Base-by-base conservation (phyloP, 1,140 invertebrate species). In the Calycopis cecrops region DNA sequence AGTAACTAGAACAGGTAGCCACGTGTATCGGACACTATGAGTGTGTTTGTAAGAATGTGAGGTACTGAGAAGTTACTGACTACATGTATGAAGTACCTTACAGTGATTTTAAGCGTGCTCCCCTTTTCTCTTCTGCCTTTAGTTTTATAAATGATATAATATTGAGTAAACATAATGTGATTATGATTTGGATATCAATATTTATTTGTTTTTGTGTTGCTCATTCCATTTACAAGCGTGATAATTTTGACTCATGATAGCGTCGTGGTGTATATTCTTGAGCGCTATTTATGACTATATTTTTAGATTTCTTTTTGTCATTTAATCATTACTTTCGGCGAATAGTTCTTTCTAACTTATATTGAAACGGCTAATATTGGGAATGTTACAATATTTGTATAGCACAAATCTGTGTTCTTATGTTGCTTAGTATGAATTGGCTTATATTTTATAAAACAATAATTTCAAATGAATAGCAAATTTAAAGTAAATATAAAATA, bases 201-300 rank as follows among this genome's bases (percentile, higher is more conserved):
- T 62, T 64, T 67, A 73, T 71, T 73, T 66, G 71, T 72, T 68
- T 71, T 69, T 73, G 56, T 57, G 56, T 71, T 71, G 76, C 70
- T 81, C 80, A 84, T 81, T 84, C 78, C 80, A 81, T 67, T 69
- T 65, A 54, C 65, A 62, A 71, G 67, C 71, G 69, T 77, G 64
- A 67, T 74, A 69, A 61, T 69, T 60, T 65, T 67, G 56, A 69
- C 68, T 66, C 64, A 34, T 42, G 61, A 62, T 76, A 67, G 64
- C 59, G 68, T 73, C 76, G 62, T 75, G 67, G 76, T 83, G 69
- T 78, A 71, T 67, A 44, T 16, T 14, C 40, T 44, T 44, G 40
- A 44, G 14, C 40, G 40, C 16, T 44, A 44, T 44, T 47, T 65
- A 66, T 69, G 37, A 69, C 61, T 67, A 59, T 55, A 44, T 44